Percentiles rank a stretch among this genome's conserved stretches.
phyloP scores from a whole-genome alignment of 2,113 vertebrate species.

The Pituophis catenifer region DNA sequence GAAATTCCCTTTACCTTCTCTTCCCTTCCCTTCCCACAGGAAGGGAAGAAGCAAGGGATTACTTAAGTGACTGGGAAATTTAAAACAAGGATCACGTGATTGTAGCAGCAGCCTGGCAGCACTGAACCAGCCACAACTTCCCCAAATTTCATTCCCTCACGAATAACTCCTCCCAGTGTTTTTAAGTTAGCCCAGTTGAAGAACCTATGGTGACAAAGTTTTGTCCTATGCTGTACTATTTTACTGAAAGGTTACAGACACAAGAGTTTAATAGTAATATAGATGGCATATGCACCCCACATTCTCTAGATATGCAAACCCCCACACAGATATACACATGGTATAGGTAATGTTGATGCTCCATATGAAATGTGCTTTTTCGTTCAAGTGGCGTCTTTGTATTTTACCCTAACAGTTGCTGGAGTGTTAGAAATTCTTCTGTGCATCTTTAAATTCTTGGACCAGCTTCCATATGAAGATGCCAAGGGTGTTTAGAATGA shows the following conservation, averaged over 20 bases:
- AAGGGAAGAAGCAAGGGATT: not conserved
- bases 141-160: not conserved
- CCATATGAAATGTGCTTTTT: constrained; percentile 12
- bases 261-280: not conserved
- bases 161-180: not conserved
- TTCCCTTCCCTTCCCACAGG: not conserved
- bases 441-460: constrained; percentile 32
- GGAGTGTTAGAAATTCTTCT: constrained; percentile 41
- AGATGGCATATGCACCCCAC: not conserved
- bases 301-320: constrained; percentile 20
- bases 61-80: not conserved
- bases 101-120: not conserved
- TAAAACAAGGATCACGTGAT: not conserved
- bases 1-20: not conserved
- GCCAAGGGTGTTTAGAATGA: constrained; percentile 33
- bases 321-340: not conserved
- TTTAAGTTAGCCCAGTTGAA: not conserved
- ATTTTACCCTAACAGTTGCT: constrained; percentile 22
- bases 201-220: not conserved
- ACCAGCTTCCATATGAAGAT: constrained; percentile 40
- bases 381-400: constrained; percentile 26
- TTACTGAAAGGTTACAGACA: not conserved
- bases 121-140: not conserved
- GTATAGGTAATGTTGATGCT: not conserved
- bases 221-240: not conserved